phyloP scores from a whole-genome alignment of 2,797 vertebrate genomes.

The Myoxocephalus aenaeus region DNA sequence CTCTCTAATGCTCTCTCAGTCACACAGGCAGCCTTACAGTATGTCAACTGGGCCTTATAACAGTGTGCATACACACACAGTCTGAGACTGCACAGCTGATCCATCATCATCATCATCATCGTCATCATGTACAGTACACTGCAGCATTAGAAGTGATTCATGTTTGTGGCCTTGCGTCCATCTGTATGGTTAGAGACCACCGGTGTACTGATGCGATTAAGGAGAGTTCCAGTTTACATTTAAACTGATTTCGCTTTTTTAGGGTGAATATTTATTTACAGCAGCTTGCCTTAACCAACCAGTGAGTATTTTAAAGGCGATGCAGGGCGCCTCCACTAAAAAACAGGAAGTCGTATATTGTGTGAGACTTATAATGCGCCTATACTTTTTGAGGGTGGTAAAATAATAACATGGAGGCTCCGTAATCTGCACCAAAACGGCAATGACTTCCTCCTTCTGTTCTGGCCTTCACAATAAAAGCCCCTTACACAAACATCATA shows the following conservation, averaged over 20 bases:
- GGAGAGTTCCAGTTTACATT: neutral
- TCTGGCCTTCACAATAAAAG: neutral
- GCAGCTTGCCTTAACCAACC: too few relatives aligned
- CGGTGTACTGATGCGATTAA: constrained; percentile 9
- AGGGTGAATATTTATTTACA: neutral
- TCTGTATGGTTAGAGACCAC: constrained; percentile 9
- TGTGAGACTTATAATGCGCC: neutral
- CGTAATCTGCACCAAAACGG: neutral
- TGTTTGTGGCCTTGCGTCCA: neutral
- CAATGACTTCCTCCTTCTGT: neutral
- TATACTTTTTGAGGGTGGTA: neutral
- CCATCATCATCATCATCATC: constrained; percentile 33
- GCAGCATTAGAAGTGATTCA: constrained; percentile 30
- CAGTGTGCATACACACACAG: neutral
- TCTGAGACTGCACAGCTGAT: constrained; percentile 18
- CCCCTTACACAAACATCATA: too few relatives aligned
- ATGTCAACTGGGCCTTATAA: constrained; percentile 31
- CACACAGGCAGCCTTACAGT: constrained; percentile 33
- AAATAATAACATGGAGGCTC: neutral
- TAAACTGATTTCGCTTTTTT: too few relatives aligned
- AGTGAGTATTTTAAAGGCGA: neutral
- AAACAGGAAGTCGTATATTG: neutral
- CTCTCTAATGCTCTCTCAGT: constrained; percentile 46
- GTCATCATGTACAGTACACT: constrained; percentile 19
- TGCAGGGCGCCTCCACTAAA: neutral